Percentiles rank a stretch among this genome's conserved stretches.
These are phyloP conservation scores for Phaethon lepturus DNA, from an alignment of 2,113 vertebrate species.

Conservation along the genomic window DNA sequence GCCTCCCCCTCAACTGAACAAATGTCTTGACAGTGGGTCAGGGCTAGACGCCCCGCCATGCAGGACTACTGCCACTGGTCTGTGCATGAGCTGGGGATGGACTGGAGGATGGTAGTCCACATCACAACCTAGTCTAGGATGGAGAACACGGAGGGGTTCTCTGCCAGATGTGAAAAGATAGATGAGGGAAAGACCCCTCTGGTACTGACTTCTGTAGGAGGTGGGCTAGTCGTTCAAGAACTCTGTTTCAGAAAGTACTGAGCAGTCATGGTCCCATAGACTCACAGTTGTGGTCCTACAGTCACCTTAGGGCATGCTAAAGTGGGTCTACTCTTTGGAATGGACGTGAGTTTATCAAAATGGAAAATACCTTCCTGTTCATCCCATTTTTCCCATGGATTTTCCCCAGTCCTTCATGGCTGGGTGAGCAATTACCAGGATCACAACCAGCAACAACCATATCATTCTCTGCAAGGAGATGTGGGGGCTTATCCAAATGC, in stretches of 20 bases:
- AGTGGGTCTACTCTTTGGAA: neutral
- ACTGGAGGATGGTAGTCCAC: neutral
- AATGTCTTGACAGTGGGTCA: neutral
- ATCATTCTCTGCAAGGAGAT: neutral
- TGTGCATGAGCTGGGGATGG: neutral
- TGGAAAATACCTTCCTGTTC: neutral
- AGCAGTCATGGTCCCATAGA: accelerated
- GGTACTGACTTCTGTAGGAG: neutral
- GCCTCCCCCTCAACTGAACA: neutral
- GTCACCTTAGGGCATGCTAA: neutral
- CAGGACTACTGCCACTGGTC: neutral
- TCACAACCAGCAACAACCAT: neutral
- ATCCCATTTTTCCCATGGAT: neutral
- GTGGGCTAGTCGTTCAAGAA: neutral
- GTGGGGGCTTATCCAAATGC: neutral
- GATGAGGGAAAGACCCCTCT: neutral
- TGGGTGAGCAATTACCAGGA: neutral
- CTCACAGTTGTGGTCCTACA: neutral
- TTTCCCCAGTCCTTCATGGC: neutral
- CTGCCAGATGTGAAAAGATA: neutral
- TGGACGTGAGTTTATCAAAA: accelerated
- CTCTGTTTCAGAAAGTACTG: neutral
- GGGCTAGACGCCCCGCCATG: neutral
- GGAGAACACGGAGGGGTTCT: neutral
- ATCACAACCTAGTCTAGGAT: neutral